A percentile compares a stretch with the other conserved stretches of the same genome.
Evolutionary conservation across 2,113 vertebrate species (phyloP).

Genomic region (Butorides virescens): DNA sequence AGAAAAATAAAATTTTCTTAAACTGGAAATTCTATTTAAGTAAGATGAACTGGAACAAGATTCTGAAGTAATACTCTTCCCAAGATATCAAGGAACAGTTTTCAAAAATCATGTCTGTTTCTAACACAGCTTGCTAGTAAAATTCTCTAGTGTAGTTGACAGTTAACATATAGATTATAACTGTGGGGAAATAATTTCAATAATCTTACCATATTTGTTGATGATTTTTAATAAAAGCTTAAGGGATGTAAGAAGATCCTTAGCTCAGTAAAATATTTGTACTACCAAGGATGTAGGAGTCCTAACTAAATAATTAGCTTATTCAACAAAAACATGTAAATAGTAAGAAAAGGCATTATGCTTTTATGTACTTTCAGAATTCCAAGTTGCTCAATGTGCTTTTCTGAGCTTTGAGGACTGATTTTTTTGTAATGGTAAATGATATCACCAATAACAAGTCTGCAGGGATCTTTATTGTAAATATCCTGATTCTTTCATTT

Average conservation of each 20-base stretch:
- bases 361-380: neutral
- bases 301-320: neutral
- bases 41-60: neutral
- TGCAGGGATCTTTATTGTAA: slow-evolving; percentile 45
- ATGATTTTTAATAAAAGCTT: neutral
- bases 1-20: neutral
- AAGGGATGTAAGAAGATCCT: neutral
- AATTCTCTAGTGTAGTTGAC: neutral
- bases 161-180: neutral
- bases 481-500: slow-evolving; percentile 68
- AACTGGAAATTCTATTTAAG: neutral
- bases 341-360: neutral
- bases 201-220: neutral
- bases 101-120: neutral
- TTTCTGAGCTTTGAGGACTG: neutral
- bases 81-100: neutral
- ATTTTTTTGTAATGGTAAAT: slow-evolving; percentile 47
- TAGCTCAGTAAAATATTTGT: neutral
- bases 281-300: neutral
- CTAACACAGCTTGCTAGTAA: neutral
- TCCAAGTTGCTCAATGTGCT: neutral
- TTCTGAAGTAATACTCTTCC: neutral
- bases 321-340: neutral
- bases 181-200: neutral
- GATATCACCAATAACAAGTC: slow-evolving; percentile 64